A percentile compares a stretch with the other conserved stretches of the same genome.
Conservation (phyloP, 2,888 invertebrate genomes). For the Timandra comae region DNA sequence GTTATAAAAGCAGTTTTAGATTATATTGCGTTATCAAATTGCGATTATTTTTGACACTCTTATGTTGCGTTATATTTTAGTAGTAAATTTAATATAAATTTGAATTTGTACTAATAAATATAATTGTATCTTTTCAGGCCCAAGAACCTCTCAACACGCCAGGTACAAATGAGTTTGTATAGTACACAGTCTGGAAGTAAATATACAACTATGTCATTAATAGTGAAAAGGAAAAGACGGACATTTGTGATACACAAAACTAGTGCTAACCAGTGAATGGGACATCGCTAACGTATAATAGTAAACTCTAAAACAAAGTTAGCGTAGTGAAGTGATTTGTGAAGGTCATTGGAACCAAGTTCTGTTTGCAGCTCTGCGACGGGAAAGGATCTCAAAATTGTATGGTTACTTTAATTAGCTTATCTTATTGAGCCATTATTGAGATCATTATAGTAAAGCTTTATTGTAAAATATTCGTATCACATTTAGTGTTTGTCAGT, state of each 20-base stretch:
- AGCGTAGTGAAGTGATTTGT: constrained; percentile 58
- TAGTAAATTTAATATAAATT: constrained; percentile 7
- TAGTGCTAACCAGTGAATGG: constrained; percentile 67
- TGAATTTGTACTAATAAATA: constrained; percentile 14
- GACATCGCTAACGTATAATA: constrained; percentile 47
- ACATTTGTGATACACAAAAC: constrained; percentile 62
- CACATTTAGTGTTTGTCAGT: constrained; percentile 46
- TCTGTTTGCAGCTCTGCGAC: constrained; percentile 45
- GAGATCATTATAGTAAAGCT: constrained; percentile 37
- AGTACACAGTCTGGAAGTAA: constrained; percentile 67
- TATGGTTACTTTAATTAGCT: constrained; percentile 30
- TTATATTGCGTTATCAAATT: constrained; percentile 1
- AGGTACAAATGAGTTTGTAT: constrained; percentile 89
- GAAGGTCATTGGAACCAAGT: constrained; percentile 52
- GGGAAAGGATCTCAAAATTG: constrained; percentile 58
- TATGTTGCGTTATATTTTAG: constrained; percentile 14
- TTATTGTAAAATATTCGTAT: constrained; percentile 47
- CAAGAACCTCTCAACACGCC: constrained; percentile 88
- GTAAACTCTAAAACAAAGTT: constrained; percentile 49
- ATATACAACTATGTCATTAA: constrained; percentile 67
- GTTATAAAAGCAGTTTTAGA: constrained; percentile 13
- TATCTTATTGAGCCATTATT: constrained; percentile 24
- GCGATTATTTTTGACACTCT: constrained; percentile 13
- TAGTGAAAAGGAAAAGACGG: constrained; percentile 73
- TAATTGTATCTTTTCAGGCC: constrained; percentile 79